phyloP scores from a whole-genome alignment of 2,113 vertebrate species.

The Pampusana beccarii region DNA sequence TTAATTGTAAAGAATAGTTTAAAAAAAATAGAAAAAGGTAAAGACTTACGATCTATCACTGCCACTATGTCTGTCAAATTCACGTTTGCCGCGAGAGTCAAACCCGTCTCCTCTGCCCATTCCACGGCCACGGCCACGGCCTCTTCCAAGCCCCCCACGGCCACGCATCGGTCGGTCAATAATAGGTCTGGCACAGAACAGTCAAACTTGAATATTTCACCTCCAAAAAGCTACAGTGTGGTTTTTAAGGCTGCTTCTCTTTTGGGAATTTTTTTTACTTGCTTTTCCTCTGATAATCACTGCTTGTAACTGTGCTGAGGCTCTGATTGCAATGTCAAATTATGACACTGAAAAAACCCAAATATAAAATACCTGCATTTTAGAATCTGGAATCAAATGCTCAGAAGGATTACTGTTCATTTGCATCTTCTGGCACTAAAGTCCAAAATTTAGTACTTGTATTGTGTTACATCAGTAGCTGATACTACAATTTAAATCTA shows the following conservation, averaged over 20 bases:
- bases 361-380: accelerated
- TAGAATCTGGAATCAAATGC: neutral
- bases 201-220: neutral
- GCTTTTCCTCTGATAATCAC: neutral
- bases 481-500: neutral
- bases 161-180: constrained; percentile 91
- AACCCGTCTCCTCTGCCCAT: constrained; percentile 94
- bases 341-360: neutral
- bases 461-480: neutral
- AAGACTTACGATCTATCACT: constrained; percentile 96
- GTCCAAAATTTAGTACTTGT: neutral
- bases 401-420: neutral
- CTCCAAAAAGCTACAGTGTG: neutral
- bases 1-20: neutral
- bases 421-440: neutral
- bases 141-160: constrained; percentile 87
- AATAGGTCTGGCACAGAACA: constrained; percentile 75
- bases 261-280: accelerated
- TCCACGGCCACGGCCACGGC: constrained; percentile 90
- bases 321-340: neutral
- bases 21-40: neutral
- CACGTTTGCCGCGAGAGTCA: constrained; percentile 95
- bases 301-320: accelerated
- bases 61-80: constrained; percentile 98
- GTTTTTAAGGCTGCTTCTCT: neutral